A percentile compares a stretch with the other conserved stretches of the same genome.
Conservation (phyloP, 2,888 invertebrate genomes). For the Synergus laeviventris region DNA sequence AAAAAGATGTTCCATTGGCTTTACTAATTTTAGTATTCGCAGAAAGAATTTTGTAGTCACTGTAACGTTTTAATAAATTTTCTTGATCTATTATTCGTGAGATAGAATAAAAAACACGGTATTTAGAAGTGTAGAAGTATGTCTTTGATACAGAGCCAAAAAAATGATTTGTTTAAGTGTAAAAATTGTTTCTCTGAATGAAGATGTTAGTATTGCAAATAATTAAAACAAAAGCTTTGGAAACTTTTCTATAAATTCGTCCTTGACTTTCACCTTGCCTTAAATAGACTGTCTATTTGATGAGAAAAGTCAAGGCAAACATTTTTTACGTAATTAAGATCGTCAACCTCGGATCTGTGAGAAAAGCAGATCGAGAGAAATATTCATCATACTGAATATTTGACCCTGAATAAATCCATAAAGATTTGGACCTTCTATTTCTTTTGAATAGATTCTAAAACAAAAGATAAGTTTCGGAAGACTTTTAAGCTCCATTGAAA, state of each 20-base stretch:
- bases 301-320: constrained; percentile 11
- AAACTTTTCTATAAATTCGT: background rate
- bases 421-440: background rate
- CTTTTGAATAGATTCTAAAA: background rate
- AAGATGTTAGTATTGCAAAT: background rate
- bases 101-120: background rate
- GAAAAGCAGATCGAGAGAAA: background rate
- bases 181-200: no score
- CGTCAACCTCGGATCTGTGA: background rate
- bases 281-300: background rate
- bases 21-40: background rate
- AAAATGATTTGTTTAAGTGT: no score
- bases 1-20: background rate
- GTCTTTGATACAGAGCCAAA: no score
- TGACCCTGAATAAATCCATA: background rate
- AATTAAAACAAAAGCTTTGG: background rate
- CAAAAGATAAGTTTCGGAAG: background rate
- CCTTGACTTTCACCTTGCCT: background rate
- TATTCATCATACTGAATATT: no score
- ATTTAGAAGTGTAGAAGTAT: no score
- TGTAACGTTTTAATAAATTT: background rate
- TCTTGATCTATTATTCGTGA: background rate
- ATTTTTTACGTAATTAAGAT: constrained; percentile 3
- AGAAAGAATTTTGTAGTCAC: background rate
- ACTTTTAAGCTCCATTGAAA: background rate